Evolutionary conservation across 2,113 vertebrate genomes (phyloP), one percentile per base, ranked within the genome.

Genomic region (Acrocephalus kingi): DNA sequence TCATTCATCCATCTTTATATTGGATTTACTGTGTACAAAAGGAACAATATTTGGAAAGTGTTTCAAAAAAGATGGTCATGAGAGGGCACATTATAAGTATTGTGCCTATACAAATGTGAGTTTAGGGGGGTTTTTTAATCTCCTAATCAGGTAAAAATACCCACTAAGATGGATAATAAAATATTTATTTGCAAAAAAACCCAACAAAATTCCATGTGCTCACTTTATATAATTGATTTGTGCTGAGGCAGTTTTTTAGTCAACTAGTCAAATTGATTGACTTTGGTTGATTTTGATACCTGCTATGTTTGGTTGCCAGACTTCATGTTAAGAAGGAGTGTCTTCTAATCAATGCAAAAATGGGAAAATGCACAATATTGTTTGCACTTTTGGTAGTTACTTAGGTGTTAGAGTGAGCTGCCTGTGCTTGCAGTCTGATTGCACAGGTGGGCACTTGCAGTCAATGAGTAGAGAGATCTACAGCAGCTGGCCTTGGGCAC

Each of bases 1-100:
- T 79, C 89, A 91, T 96, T 95, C 78, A 93, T 96, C 90, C 78
- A 66, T 93, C 85, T 95, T 91, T 81, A 35, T 68, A 41, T 52
- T n/a, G 18, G 45, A 84, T 88, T 63, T 90, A 11, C 45, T 72
- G 8, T 71, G 35, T 3, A 1, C 61, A 68, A 30, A 91, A 88
- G 28, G 28, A 62, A 28, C 23, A 51, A 30, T 63, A 52, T 63
- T 85, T 86, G 27, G 13, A 37, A 90, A 90, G 41, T 37, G 28
- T 90, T 95, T 52, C 46, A 67, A 35, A 85, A 71, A 33, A 52
- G 19, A 10, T 27, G 24, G 27, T 76, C 33, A 7, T 1, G 1
- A 90, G n/a, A 91, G 35, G 67, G 17, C 27, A 39, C 19, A 45
- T 2, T 19, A 1, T 46, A 61, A 52, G 3, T 87, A 64, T 39